A percentile compares a stretch with the other conserved stretches of the same genome.
Conservation (phyloP, 2,113 vertebrate genomes). For the Prochilodus magdalenae region DNA sequence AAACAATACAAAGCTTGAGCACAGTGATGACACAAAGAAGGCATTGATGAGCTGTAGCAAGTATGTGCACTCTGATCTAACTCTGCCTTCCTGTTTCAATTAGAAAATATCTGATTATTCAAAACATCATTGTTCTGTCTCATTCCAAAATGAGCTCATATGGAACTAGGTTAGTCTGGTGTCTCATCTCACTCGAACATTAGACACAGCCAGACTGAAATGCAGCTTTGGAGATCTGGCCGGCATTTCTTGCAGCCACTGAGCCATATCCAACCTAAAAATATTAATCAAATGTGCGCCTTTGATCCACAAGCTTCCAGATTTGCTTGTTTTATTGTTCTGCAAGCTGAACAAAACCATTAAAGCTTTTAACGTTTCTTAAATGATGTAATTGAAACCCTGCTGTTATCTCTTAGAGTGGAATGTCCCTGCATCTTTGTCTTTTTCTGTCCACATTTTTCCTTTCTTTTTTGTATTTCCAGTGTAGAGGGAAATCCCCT, state of each 20-base stretch:
- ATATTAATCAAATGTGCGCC: neutral
- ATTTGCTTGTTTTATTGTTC: conserved; percentile 50
- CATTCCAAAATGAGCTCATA: neutral
- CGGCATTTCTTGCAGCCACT: neutral
- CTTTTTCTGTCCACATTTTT: conserved; percentile 52
- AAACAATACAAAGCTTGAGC: no score
- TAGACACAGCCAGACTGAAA: neutral
- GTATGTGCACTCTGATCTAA: no score
- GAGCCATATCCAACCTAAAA: neutral
- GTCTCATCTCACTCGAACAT: neutral
- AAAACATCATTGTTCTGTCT: neutral
- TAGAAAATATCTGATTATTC: neutral
- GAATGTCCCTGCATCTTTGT: conserved; percentile 61
- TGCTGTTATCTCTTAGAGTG: conserved; percentile 41
- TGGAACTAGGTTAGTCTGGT: neutral
- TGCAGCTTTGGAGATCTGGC: neutral
- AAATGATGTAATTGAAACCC: conserved; percentile 68
- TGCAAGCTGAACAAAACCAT: neutral
- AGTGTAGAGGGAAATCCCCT: conserved; percentile 70
- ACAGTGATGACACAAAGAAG: no score
- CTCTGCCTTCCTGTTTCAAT: neutral
- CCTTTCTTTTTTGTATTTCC: conserved; percentile 67
- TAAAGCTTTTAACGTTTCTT: conserved; percentile 64
- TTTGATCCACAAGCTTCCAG: neutral
- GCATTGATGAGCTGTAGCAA: no score